Evolutionary conservation across 1,140 invertebrate species (phyloP), one percentile per base, ranked within the genome.

Genomic region (Cyphomyrmex costatus): DNA sequence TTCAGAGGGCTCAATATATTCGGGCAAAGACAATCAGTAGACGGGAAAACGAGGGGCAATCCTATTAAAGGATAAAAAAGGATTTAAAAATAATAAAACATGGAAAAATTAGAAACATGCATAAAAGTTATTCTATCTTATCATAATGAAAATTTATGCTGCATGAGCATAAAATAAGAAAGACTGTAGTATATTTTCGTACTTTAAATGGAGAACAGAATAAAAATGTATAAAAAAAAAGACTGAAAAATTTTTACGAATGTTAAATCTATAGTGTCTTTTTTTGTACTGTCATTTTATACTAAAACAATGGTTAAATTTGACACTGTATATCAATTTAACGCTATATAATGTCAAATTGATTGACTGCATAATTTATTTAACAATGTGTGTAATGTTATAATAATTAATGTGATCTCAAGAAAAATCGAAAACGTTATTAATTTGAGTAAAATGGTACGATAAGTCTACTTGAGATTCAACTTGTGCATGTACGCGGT

Each of bases 1-100:
- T 82, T 36, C 73, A 63, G 56, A 51, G 56, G 51, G 49, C 84
- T 82, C 73, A 60, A 86, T 78, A 56, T 66, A 71, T 56, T 76
- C 46, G 42, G 33, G 14, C 42, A 61, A 82, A 49, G 60, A 79
- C 74, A 86, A 88, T 88, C 70, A 51, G 19, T 63, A 27, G 60
- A 46, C 42, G 46, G 51, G 2, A 71, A 87, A 77, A 70, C 19
- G 30, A 42, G 8, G 3, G 7, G 8, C 56, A 53, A 68, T 42
- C 46, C 68, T 42, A 49, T 61, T 77, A 61, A 36, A 53, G 14
- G 21, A 56, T 51, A 19, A 73, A 70, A 16, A 42, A 19, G 65
- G 27, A 10, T 42, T 16, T n/a, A n/a, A 63, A n/a, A 30, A 30
- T 60, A 46, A 14, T 46, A 46, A n/a, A 27, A 42, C 21, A 16